A percentile compares a stretch with the other conserved stretches of the same genome.
Evolutionary conservation across 2,797 vertebrate species (phyloP).

Genomic region (Scyliorhinus canicula): DNA sequence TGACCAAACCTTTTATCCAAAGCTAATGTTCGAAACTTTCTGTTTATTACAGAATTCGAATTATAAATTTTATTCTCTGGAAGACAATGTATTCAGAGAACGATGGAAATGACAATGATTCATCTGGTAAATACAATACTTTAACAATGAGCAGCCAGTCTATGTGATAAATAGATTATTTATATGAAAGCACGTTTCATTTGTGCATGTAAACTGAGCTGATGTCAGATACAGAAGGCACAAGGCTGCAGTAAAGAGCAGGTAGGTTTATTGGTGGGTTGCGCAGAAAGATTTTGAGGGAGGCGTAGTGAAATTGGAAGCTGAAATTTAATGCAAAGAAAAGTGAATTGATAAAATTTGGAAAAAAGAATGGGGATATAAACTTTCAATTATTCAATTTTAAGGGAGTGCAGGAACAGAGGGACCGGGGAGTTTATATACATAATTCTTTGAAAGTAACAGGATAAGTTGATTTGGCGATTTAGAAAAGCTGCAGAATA

Average conservation of each 20-base stretch:
- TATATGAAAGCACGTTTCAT: not conserved
- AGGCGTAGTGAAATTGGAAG: not conserved
- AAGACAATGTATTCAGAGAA: slow-evolving; percentile 48
- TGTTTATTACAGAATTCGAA: slow-evolving; percentile 71
- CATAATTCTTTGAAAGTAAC: not conserved
- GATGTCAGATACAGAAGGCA: not conserved
- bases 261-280: not conserved
- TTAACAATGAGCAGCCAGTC: not conserved
- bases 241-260: not conserved
- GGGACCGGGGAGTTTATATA: not conserved
- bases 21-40: not conserved
- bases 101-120: not conserved
- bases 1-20: not conserved
- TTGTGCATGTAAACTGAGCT: no score
- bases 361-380: not conserved
- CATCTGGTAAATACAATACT: not conserved
- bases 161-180: not conserved
- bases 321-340: not conserved
- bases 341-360: not conserved
- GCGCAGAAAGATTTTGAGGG: not conserved
- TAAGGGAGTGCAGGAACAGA: not conserved
- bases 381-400: not conserved
- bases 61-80: slow-evolving; percentile 73
- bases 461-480: not conserved
- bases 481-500: not conserved